Base-by-base conservation (phyloP, 2,113 vertebrate species). In the Oncorhynchus masou region DNA sequence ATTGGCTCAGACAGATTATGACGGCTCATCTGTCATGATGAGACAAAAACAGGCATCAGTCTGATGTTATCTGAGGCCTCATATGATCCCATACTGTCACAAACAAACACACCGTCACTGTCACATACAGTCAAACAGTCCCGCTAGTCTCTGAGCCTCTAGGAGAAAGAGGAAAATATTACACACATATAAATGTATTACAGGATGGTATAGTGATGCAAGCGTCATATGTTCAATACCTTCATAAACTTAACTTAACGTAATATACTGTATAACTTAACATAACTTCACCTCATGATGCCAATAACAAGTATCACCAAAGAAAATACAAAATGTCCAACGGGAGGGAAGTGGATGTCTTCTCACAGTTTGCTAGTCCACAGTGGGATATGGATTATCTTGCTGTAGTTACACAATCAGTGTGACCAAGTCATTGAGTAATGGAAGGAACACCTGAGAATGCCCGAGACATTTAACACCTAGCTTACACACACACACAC, bases 1-100 rank as follows among this genome's bases (percentile, higher is more conserved):
- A 49, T 31, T 22, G 45, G 69, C 60, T 77, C 67, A 68, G 66
- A 81, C 49, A 81, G 76, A 79, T 76, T 76, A 77, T 72, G 54
- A 74, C 24, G 34, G 24, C 59, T 83, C 68, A 77, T 15, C 34
- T 29, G 29, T 45, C 3, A 45, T 13, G 70, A 39, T 27, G 19
- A 48, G 65, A 12, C 11, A 54, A 13, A 13, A 34, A 69, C 70
- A 57, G 71, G 84, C 48, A 78, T 39, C 69, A 29, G 45, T 39
- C 39, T 48, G 20, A 51, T 27, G 29, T 49, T 62, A 74, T 59
- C n/a, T 62, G 8, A 24, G 62, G 70, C 15, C 67, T 54, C 27
- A 24, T 29, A 25, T 67, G 15, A 67, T 67, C 27, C 65, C 24
- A 4, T 12, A 27, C 64, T 29, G 22, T 25, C 25, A 27, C 64